Evolutionary conservation across 1,140 invertebrate genomes (phyloP), one percentile per base, ranked within the genome.

Genomic region (Calosoma granatense): DNA sequence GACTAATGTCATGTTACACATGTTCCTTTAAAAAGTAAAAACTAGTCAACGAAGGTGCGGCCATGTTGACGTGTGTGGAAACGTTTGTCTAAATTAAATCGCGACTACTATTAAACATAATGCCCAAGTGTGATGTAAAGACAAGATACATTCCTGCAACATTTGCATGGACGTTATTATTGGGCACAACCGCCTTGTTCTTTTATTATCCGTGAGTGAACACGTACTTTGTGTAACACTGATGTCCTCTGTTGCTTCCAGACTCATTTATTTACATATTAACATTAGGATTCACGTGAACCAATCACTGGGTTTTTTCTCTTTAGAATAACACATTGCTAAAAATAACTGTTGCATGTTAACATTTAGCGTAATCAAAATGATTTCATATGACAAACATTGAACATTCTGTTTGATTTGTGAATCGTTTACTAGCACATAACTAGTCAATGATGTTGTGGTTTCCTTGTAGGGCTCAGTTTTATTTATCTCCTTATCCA

Each of bases 161-260:
- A 69, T 90, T 95, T 78, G 94, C 95, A 69, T 98, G 95, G 95
- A 85, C 85, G 60, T 78, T 98, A 67, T 80, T 98, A 63, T 77
- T 97, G 66, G 83, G 83, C 67, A 90, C 92, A 61, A 96, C 94
- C 63, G 84, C 84, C 66, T 80, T 94, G 63, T 98, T 97, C 83
- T 97, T 96, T 79, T 91, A 88, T 75, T 96, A 91, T 77, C 91
- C 94, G 93, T 96, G 81, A 94, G 92, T 93, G 61, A 54, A 58
- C 20, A 61, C 59, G 58, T 62, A 56, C 55, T 54, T 47, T 47
- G 41, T 47, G 6, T 12, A 47, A 9, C 4, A 9, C 17, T 17
- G 17, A 47, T 47, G 41, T 17, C 41, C 41, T 47, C 17, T 47
- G 6, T 17, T 11, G 3, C 41, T 17, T 47, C 23, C 21, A 41